Conservation (phyloP, 2,888 invertebrate species). For the Eulithis prunata region DNA sequence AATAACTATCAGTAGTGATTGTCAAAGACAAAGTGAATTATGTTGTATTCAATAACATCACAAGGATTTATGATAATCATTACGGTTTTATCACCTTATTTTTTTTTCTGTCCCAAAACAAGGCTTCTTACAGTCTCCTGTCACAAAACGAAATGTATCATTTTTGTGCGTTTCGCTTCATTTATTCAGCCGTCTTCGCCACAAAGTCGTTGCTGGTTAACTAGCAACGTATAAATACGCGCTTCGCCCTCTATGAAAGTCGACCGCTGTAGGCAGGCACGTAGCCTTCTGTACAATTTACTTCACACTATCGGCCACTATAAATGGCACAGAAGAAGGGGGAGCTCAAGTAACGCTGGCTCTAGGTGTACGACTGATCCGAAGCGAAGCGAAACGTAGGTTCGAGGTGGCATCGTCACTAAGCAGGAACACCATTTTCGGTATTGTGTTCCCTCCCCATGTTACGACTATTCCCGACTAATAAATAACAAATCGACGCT, state of each 20-base stretch:
- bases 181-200: conserved; percentile 69
- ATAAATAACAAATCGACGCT: conserved; percentile 84
- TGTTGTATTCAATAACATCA: too few relatives aligned
- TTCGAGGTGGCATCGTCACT: conserved; percentile 74
- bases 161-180: conserved; percentile 72
- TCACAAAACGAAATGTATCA: conserved; percentile 68
- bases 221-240: conserved; percentile 73
- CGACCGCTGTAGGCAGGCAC: conserved; percentile 60
- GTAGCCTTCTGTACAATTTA: conserved; percentile 56
- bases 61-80: too few relatives aligned
- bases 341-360: conserved; percentile 64
- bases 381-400: conserved; percentile 69
- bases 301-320: conserved; percentile 48
- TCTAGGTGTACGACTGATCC: conserved; percentile 54
- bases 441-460: conserved; percentile 76
- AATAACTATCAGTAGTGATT: too few relatives aligned
- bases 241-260: conserved; percentile 62
- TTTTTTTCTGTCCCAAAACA: conserved; percentile 57
- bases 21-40: background rate
- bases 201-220: conserved; percentile 70
- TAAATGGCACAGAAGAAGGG: conserved; percentile 56
- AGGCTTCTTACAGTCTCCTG: conserved; percentile 59
- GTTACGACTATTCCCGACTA: conserved; percentile 81
- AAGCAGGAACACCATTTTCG: conserved; percentile 80
- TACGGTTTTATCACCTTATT: conserved; percentile 57